Percentiles rank a stretch among this genome's conserved stretches.
phyloP scores from a whole-genome alignment of 2,888 invertebrate genomes.

The Elmis aenea region DNA sequence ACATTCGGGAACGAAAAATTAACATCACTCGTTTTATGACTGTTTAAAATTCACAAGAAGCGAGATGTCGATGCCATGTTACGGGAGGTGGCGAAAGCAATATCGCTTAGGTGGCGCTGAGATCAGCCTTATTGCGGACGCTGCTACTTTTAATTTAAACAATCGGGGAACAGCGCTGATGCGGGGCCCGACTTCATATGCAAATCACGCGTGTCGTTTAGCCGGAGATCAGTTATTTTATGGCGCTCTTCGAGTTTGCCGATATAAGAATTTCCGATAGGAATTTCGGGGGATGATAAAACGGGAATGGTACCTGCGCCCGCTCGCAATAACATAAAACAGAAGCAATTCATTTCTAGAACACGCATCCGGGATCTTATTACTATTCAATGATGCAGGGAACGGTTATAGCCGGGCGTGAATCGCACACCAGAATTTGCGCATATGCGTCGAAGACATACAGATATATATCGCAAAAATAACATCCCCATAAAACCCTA shows the following conservation, averaged over 20 bases:
- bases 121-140: conserved; percentile 23
- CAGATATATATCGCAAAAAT: too few species aligned
- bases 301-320: conserved; percentile 33
- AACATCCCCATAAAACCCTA: too few species aligned
- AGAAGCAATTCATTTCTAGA: conserved; percentile 43
- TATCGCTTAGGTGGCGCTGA: conserved; percentile 23
- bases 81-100: conserved; percentile 34
- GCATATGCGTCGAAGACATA: too few species aligned
- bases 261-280: conserved; percentile 31
- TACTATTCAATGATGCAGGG: conserved; percentile 49
- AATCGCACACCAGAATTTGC: too few species aligned
- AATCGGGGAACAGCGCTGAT: conserved; percentile 27
- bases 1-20: conserved; percentile 47
- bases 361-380: conserved; percentile 46
- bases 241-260: conserved; percentile 33
- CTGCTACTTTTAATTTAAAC: conserved; percentile 42
- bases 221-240: conserved; percentile 44
- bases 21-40: conserved; percentile 49
- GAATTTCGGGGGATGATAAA: conserved; percentile 25
- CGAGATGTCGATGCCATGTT: conserved; percentile 30
- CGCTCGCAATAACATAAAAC: conserved; percentile 40
- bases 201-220: conserved; percentile 46
- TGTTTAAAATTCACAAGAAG: conserved; percentile 44
- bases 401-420: conserved; percentile 37
- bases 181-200: conserved; percentile 36